Base-by-base conservation (phyloP, 2,797 vertebrate genomes). In the Chelonia mydas region DNA sequence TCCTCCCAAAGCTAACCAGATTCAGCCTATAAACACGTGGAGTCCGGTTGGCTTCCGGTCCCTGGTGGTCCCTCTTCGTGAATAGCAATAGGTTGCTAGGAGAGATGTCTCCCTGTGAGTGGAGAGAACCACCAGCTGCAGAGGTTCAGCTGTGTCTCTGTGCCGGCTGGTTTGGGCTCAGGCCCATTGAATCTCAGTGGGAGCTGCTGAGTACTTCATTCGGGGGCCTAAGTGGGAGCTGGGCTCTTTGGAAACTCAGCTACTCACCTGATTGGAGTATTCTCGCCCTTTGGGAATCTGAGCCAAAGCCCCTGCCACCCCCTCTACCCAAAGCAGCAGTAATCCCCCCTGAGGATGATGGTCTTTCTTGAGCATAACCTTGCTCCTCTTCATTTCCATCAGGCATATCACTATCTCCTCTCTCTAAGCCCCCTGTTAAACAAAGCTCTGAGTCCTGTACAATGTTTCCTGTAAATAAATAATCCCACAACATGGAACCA, bases 401-500 rank as follows among this genome's bases (percentile, higher is more conserved):
- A 95, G 91, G 96, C 84, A 86, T 92, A 94, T 21, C 93, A 94
- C 89, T 78, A 89, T 81, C 93, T 96, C 94, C 93, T 97, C 95
- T 96, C 90, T 93, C 84, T 93, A 83, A 76, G 68, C 92, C 92
- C 93, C 90, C 92, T 92, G 95, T 94, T 86, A 97, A 97, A 97
- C 90, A 96, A 93, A 90, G 79, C 90, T 94, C 72, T 0, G 78
- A 96, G 86, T 94, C 90, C 79, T 76, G 86, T 92, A 92, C 95
- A 96, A 47, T 90, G 94, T 82, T 95, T 97, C 96, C 92, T 96
- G 95, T 94, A 95, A 96, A 97, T 96, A 96, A 83, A 79, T 49
- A 25, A 31, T 6, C 4, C 55, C 51, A 28, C 81, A 68, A 6
- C 16, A 11, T 1, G 2, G 28, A 78, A 78, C 41, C 54, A 81